Evolutionary conservation across 1,140 invertebrate species (phyloP).

Genomic region (Kradibia gibbosae): DNA sequence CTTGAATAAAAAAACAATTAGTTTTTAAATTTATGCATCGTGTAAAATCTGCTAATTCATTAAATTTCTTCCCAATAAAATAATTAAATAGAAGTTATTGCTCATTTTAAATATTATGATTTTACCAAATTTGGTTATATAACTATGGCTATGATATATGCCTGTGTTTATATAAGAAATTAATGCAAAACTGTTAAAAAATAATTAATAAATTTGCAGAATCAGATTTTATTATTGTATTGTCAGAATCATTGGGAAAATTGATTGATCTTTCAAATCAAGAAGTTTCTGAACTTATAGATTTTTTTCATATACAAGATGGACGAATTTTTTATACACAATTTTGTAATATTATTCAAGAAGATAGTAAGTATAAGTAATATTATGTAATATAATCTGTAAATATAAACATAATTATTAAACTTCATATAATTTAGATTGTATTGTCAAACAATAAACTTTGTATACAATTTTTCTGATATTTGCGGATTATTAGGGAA

Average conservation of each 20-base stretch:
- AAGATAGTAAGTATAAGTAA: conserved; percentile 69
- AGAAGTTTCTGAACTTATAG: conserved; percentile 79
- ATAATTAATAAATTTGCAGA: conserved; percentile 69
- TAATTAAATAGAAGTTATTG: too few relatives aligned
- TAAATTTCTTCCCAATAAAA: too few relatives aligned
- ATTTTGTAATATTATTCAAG: conserved; percentile 80
- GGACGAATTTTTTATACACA: conserved; percentile 81
- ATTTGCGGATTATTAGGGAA: conserved; percentile 77
- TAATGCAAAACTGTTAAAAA: not conserved
- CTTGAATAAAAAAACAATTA: too few relatives aligned
- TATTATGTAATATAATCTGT: too few relatives aligned
- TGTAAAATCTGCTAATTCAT: too few relatives aligned
- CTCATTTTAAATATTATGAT: too few relatives aligned
- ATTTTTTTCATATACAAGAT: conserved; percentile 83
- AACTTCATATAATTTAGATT: conserved; percentile 6
- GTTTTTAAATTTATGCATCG: too few relatives aligned
- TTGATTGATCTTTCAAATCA: conserved; percentile 78
- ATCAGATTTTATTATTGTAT: conserved; percentile 79
- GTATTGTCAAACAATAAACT: conserved; percentile 67
- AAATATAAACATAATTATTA: too few relatives aligned
- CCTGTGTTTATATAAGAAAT: too few relatives aligned
- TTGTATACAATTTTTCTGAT: conserved; percentile 68
- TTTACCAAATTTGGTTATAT: too few relatives aligned
- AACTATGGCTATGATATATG: too few relatives aligned
- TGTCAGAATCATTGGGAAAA: conserved; percentile 76